phyloP scores from a whole-genome alignment of 2,888 invertebrate species.

The Andrena chrysosceles region DNA sequence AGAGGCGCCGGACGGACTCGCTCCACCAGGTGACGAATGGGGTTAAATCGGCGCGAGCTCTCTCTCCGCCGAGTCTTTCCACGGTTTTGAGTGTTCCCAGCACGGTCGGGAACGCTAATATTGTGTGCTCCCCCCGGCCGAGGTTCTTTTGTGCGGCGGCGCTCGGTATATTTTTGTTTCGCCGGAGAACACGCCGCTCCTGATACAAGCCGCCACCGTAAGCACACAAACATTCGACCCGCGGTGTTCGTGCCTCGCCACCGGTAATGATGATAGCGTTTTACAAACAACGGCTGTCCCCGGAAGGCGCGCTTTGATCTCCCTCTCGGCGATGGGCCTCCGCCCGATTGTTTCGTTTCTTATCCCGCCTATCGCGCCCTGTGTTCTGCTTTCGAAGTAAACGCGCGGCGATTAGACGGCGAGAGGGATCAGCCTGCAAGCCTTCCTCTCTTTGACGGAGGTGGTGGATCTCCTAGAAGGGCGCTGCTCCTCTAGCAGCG shows the following conservation, averaged over 20 bases:
- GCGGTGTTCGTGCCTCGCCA: slow-evolving; percentile 18
- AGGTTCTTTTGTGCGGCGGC: slow-evolving; percentile 73
- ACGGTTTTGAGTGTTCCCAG: slow-evolving; percentile 65
- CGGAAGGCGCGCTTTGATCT: slow-evolving; percentile 54
- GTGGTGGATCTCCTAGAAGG: background rate
- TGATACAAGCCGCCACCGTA: slow-evolving; percentile 75
- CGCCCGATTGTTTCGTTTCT: slow-evolving; percentile 15
- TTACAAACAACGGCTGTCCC: slow-evolving; percentile 49
- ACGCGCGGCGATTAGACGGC: background rate
- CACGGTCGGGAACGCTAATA: slow-evolving; percentile 63
- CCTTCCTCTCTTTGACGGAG: too few relatives aligned
- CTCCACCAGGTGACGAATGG: slow-evolving; percentile 57
- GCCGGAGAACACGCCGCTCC: slow-evolving; percentile 70
- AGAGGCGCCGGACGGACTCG: slow-evolving; percentile 17
- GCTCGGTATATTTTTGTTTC: slow-evolving; percentile 78
- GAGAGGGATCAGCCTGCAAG: background rate
- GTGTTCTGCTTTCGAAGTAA: background rate
- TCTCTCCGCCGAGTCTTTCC: slow-evolving; percentile 17
- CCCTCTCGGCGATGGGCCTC: background rate
- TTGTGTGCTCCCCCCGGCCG: slow-evolving; percentile 34
- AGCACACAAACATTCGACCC: slow-evolving; percentile 72
- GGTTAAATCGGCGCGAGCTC: slow-evolving; percentile 51
- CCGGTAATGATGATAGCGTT: slow-evolving; percentile 57
- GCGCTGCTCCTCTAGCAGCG: background rate
- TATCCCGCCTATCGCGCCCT: background rate